Evolutionary conservation across 1,140 invertebrate species (phyloP).

Genomic region (Sminthurinus signatus): DNA sequence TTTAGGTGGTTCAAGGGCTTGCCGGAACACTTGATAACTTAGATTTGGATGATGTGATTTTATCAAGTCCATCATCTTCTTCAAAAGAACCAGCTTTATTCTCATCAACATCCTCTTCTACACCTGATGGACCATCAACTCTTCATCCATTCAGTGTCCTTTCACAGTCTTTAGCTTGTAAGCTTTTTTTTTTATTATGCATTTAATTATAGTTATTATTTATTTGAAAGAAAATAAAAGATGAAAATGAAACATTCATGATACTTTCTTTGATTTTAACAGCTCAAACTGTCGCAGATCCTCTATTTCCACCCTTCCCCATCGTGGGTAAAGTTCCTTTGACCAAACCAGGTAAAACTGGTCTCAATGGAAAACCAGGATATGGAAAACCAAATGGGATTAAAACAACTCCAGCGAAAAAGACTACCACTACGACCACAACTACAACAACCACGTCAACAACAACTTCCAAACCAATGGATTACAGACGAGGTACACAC

Average conservation of each 20-base stretch:
- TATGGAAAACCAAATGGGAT: conserved; percentile 8
- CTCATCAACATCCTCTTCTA: too few relatives aligned
- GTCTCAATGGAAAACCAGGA: conserved; percentile 34
- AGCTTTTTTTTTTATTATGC: too few relatives aligned
- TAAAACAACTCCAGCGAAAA: conserved; percentile 1
- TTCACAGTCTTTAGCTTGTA: too few relatives aligned
- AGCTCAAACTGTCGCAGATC: too few relatives aligned
- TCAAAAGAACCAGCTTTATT: background rate
- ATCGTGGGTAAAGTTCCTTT: conserved; percentile 31
- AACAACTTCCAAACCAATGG: conserved; percentile 45
- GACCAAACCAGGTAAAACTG: conserved; percentile 22
- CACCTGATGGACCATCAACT: conserved; percentile 22
- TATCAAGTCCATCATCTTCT: conserved; percentile 2
- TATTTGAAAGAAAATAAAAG: too few relatives aligned
- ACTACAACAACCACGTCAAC: conserved; percentile 33
- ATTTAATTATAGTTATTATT: too few relatives aligned
- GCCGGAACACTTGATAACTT: conserved; percentile 36
- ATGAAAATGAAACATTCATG: too few relatives aligned
- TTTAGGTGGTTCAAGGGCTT: conserved; percentile 40
- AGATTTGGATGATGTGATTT: conserved; percentile 36
- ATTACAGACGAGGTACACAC: conserved; percentile 57
- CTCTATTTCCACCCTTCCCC: conserved; percentile 32
- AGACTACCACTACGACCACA: conserved; percentile 18
- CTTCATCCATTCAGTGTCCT: conserved; percentile 34
- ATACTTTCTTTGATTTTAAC: too few relatives aligned